phyloP scores from a whole-genome alignment of 2,797 vertebrate genomes.

The Gymnothorax reevesii region DNA sequence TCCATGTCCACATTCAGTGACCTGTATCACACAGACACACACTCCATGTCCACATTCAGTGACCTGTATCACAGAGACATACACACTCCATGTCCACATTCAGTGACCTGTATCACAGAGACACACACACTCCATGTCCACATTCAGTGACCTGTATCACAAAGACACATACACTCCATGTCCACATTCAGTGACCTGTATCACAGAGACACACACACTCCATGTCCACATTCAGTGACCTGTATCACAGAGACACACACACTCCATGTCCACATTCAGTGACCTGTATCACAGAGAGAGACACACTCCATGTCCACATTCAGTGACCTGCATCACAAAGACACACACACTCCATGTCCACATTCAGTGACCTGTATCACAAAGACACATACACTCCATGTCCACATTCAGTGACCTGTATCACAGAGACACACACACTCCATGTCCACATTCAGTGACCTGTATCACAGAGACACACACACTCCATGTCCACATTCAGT shows the following conservation, averaged over 20 bases:
- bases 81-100: slow-evolving; percentile 96
- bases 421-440: slow-evolving; percentile 68
- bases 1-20: too few species aligned
- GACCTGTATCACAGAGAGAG: slow-evolving; percentile 67
- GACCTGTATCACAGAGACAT: too few species aligned
- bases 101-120: slow-evolving; percentile 74
- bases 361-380: too few species aligned
- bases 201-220: too few species aligned
- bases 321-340: slow-evolving; percentile 74
- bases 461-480: slow-evolving; percentile 57
- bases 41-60: too few species aligned
- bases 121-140: slow-evolving; percentile 91
- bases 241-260: too few species aligned
- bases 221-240: too few species aligned
- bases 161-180: neutral
- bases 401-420: too few species aligned
- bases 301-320: slow-evolving; percentile 98
- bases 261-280: slow-evolving; percentile 99
- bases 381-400: too few species aligned
- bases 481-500: slow-evolving; percentile 99
- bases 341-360: neutral
- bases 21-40: too few species aligned
- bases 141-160: slow-evolving; percentile 84
- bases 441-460: slow-evolving; percentile 97
- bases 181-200: too few species aligned